Evolutionary conservation across 2,797 vertebrate species (phyloP).

Genomic region (Rhyacichthys aspro): DNA sequence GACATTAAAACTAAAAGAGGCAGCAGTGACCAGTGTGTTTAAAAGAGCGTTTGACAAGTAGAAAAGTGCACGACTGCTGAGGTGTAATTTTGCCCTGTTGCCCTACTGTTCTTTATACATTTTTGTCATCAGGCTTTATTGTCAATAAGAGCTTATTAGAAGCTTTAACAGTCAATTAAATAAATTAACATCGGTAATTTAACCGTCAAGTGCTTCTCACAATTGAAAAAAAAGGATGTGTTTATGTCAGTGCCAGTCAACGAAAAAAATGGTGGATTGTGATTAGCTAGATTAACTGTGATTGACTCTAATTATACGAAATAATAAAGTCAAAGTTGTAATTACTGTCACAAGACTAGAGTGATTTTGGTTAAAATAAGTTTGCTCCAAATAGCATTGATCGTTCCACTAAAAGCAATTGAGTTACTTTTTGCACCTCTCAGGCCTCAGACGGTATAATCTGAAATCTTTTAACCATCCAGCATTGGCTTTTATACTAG

Average conservation of each 20-base stretch:
- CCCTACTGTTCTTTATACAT: too few relatives aligned
- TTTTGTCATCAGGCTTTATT: background rate
- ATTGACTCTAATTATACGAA: constrained; percentile 5
- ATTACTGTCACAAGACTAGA: background rate
- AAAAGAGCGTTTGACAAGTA: background rate
- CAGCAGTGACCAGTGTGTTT: constrained; percentile 25
- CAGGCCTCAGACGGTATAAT: constrained; percentile 5
- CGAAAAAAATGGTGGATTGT: constrained; percentile 3
- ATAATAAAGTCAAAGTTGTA: background rate
- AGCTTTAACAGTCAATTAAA: constrained; percentile 5
- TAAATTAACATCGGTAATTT: constrained; percentile 11
- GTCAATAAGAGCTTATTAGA: constrained; percentile 8
- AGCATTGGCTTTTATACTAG: constrained; percentile 15
- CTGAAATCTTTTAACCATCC: constrained; percentile 14
- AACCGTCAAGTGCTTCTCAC: background rate
- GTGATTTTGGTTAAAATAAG: background rate
- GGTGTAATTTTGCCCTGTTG: too few relatives aligned
- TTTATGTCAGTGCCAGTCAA: too few relatives aligned
- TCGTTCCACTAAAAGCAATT: background rate
- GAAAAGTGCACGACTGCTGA: background rate
- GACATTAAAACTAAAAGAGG: constrained; percentile 50
- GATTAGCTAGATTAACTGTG: background rate
- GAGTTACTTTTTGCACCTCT: background rate
- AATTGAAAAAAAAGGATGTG: background rate
- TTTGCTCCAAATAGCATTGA: constrained; percentile 1